These are phyloP conservation scores for Oscheius sp. DNA, from an alignment of 2,888 invertebrate species.

Conservation along the genomic window DNA sequence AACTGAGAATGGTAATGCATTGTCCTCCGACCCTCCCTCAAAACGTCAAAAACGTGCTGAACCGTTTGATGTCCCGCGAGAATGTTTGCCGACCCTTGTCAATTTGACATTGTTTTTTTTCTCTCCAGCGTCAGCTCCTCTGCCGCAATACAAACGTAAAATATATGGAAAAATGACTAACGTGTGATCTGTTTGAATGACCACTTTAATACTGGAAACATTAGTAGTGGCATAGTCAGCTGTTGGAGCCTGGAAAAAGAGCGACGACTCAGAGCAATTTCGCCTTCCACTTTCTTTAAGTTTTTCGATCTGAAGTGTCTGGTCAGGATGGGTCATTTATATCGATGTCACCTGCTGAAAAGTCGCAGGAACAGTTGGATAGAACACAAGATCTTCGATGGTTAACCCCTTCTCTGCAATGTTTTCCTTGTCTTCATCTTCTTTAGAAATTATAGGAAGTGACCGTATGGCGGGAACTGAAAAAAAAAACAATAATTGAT, in stretches of 20 bases:
- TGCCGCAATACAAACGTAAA: conserved; percentile 23
- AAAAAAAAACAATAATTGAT: not conserved
- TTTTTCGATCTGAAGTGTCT: conserved; percentile 17
- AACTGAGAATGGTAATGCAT: too few species aligned
- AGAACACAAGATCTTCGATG: conserved; percentile 14
- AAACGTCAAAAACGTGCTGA: too few species aligned
- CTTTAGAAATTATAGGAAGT: not conserved
- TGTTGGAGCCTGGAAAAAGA: conserved; percentile 50
- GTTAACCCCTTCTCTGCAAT: not conserved
- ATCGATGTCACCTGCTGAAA: conserved; percentile 6
- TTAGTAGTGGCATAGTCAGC: conserved; percentile 66
- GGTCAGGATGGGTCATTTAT: not conserved
- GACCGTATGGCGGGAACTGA: conserved; percentile 31
- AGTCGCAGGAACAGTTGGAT: conserved; percentile 1
- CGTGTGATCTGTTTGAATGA: conserved; percentile 65
- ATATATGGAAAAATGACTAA: conserved; percentile 25
- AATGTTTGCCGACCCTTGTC: too few species aligned
- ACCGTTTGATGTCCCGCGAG: too few species aligned
- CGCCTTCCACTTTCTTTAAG: conserved; percentile 24
- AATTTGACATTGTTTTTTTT: too few species aligned
- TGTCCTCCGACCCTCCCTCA: too few species aligned
- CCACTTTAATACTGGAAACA: conserved; percentile 63
- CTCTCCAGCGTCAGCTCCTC: not conserved
- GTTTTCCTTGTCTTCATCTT: conserved; percentile 33
- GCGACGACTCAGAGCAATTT: conserved; percentile 7